phyloP scores from a whole-genome alignment of 2,113 vertebrate species.

The Psittacara wagleri region DNA sequence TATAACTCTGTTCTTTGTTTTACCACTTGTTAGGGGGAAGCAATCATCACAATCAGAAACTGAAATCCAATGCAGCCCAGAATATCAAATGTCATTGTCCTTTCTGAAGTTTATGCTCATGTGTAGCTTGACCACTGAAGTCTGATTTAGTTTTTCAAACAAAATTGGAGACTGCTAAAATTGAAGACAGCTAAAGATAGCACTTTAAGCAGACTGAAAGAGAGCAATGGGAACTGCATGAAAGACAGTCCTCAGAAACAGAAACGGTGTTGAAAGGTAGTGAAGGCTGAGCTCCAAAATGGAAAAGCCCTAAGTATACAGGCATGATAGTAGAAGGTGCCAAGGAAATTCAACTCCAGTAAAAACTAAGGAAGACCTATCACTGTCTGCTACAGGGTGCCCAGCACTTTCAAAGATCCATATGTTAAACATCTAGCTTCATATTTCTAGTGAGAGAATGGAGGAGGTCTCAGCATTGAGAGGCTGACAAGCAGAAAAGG shows the following conservation, averaged over 20 bases:
- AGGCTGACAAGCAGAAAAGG: neutral
- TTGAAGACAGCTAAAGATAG: constrained; percentile 46
- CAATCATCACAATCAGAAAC: neutral
- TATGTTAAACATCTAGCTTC: constrained; percentile 38
- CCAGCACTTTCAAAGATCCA: constrained; percentile 17
- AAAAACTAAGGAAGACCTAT: constrained; percentile 6
- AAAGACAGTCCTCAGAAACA: constrained; percentile 42
- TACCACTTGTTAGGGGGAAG: neutral
- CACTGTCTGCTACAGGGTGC: constrained; percentile 22
- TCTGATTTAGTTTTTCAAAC: constrained; percentile 16
- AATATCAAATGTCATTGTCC: neutral
- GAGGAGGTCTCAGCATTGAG: neutral
- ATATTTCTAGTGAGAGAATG: constrained; percentile 15
- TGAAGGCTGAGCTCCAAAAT: constrained; percentile 40
- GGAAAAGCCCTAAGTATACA: constrained; percentile 29
- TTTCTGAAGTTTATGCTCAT: neutral
- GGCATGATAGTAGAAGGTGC: constrained; percentile 28
- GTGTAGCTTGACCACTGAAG: neutral
- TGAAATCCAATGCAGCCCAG: neutral
- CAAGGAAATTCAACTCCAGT: constrained; percentile 53
- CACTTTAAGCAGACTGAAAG: constrained; percentile 45
- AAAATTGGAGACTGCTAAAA: constrained; percentile 38
- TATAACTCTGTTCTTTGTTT: neutral
- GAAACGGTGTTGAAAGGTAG: constrained; percentile 55
- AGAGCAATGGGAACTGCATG: constrained; percentile 26